These are phyloP conservation scores for Xiphophorus hellerii DNA, from an alignment of 2,113 vertebrate genomes.

Conservation along the genomic window DNA sequence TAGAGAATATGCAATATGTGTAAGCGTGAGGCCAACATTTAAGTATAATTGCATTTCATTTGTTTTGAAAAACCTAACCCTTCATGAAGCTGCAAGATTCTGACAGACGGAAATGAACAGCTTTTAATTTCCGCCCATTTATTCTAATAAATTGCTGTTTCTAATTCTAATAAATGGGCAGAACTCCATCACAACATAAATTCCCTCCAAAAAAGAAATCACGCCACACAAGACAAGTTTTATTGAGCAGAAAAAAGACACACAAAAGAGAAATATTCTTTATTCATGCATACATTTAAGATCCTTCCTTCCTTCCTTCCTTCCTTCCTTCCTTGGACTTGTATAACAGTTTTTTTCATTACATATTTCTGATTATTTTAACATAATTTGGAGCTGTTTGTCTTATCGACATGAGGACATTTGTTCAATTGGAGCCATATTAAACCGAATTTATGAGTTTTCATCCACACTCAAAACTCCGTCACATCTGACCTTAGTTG, in stretches of 20 bases:
- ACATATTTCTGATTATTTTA: not conserved
- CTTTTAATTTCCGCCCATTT: not conserved
- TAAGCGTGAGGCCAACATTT: not conserved
- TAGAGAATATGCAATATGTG: not conserved
- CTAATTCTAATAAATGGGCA: not conserved
- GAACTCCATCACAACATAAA: not conserved
- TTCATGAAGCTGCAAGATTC: not conserved
- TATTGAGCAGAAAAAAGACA: conserved; percentile 65
- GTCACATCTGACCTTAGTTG: not conserved
- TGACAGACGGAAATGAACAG: too few species aligned
- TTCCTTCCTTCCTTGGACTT: conserved; percentile 1
- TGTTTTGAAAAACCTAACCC: not conserved
- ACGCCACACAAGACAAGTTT: conserved; percentile 48
- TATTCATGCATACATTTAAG: conserved; percentile 57
- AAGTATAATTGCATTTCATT: not conserved
- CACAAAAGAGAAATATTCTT: conserved; percentile 49
- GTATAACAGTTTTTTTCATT: not conserved
- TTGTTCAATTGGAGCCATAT: not conserved
- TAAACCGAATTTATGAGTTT: not conserved
- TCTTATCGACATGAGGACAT: not conserved
- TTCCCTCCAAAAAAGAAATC: conserved; percentile 41
- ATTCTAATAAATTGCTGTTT: not conserved
- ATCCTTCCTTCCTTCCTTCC: not conserved
- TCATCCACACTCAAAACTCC: not conserved
- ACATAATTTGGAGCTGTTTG: not conserved